Conservation (phyloP, 2,888 invertebrate genomes). For the Digitonthophagus gazella region DNA sequence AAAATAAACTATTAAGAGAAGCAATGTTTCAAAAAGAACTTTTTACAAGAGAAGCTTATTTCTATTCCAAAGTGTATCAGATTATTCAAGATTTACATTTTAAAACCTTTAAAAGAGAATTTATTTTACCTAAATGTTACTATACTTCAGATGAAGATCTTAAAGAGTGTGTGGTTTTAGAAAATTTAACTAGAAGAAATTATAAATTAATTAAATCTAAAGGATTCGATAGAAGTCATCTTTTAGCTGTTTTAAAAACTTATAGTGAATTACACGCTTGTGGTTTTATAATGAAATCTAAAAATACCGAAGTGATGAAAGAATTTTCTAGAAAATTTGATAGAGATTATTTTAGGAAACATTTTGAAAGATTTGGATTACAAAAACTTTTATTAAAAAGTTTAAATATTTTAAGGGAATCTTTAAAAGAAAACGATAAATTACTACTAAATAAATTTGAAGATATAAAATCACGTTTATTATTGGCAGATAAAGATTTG, state of each 20-base stretch:
- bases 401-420: slow-evolving; percentile 1
- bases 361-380: background rate
- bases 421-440: background rate
- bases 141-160: background rate
- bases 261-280: slow-evolving; percentile 1
- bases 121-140: background rate
- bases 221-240: background rate
- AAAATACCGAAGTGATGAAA: background rate
- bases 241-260: background rate
- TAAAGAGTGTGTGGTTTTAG: background rate
- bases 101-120: background rate
- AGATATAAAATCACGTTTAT: background rate
- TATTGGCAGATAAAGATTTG: background rate
- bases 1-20: background rate
- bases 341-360: background rate
- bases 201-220: background rate
- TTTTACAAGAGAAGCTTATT: background rate
- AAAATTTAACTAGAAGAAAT: background rate
- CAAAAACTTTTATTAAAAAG: background rate
- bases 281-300: background rate
- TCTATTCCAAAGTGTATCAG: background rate
- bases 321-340: background rate
- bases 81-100: background rate
- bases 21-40: background rate
- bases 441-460: background rate